Evolutionary conservation across 2,113 vertebrate genomes (phyloP).

Genomic region (Cercocebus atys): DNA sequence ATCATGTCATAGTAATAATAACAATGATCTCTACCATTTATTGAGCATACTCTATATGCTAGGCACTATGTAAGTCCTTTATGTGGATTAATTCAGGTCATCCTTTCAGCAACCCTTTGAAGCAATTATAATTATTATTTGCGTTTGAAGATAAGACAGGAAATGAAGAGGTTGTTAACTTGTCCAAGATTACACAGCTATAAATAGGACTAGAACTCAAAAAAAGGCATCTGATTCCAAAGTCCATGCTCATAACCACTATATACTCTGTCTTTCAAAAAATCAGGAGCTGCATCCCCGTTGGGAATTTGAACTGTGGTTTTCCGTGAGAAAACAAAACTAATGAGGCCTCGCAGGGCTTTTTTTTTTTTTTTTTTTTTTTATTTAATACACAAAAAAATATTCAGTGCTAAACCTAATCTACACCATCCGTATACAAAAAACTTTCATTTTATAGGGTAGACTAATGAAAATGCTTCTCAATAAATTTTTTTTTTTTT

Average conservation of each 20-base stretch:
- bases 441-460: not conserved
- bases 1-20: not conserved
- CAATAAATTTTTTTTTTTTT: not conserved
- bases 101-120: not conserved
- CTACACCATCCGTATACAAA: not conserved
- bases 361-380: not conserved
- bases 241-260: not conserved
- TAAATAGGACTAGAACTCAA: not conserved
- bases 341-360: not conserved
- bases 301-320: not conserved
- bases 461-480: not conserved
- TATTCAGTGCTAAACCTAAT: not conserved
- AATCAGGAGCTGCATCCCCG: not conserved
- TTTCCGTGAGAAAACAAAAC: not conserved
- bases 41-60: not conserved
- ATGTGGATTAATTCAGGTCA: not conserved
- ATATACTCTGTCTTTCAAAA: not conserved
- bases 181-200: not conserved
- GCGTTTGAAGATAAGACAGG: not conserved
- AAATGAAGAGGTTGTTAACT: not conserved
- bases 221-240: not conserved
- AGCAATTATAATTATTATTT: slow-evolving; percentile 10
- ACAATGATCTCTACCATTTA: not conserved
- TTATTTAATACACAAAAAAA: slow-evolving; percentile 14
- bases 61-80: not conserved